Percentiles rank a stretch among this genome's conserved stretches.
Evolutionary conservation across 2,113 vertebrate genomes (phyloP).

Genomic region (Larimichthys crocea): DNA sequence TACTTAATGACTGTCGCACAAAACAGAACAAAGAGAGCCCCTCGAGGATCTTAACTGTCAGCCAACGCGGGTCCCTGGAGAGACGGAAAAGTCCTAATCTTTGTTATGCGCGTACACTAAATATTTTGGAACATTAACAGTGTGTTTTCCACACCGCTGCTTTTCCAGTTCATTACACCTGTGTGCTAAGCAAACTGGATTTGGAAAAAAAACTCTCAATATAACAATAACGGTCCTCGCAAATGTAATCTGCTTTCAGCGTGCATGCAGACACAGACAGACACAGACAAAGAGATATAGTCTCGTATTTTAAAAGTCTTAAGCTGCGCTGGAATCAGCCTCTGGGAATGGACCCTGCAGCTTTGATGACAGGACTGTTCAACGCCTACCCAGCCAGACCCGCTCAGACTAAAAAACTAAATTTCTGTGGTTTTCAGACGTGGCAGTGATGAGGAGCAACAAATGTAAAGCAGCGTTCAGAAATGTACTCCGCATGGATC

Average conservation of each 20-base stretch:
- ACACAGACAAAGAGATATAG: not conserved
- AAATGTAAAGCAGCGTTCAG: constrained; percentile 6
- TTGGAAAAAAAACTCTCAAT: not conserved
- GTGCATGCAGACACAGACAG: not conserved
- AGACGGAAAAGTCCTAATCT: constrained; percentile 61
- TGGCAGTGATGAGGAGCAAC: not conserved
- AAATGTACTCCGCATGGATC: not conserved
- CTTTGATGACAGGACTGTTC: not conserved
- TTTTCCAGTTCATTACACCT: constrained; percentile 68
- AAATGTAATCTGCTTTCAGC: constrained; percentile 26
- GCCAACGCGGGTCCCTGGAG: constrained; percentile 55
- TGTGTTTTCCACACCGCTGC: constrained; percentile 63
- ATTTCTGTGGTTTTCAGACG: constrained; percentile 1
- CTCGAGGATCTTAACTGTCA: constrained; percentile 59
- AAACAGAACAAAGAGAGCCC: constrained; percentile 59
- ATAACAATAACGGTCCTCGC: constrained; percentile 3
- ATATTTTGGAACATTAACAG: constrained; percentile 72
- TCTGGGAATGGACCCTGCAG: not conserved
- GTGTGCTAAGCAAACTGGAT: constrained; percentile 34
- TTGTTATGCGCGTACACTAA: constrained; percentile 47
- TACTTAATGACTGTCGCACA: constrained; percentile 62
- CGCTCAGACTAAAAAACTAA: not conserved
- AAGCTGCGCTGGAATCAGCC: not conserved
- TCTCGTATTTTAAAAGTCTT: constrained; percentile 1
- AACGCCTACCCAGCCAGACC: not conserved